Conservation (phyloP, 2,888 invertebrate genomes). For the Drosophila cyrtoloma region DNA sequence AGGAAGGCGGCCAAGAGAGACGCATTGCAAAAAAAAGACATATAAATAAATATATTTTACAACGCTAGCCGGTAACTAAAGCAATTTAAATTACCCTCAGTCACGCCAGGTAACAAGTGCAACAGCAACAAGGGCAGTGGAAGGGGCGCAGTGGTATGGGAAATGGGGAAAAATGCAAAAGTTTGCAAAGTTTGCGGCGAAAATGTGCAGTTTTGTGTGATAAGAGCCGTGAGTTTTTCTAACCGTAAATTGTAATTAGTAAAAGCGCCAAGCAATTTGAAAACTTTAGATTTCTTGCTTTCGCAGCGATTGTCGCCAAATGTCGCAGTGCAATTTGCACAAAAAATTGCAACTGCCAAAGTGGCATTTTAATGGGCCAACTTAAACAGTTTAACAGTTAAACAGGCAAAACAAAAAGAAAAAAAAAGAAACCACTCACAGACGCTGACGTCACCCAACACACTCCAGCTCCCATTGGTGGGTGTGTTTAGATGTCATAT, state of each 20-base stretch:
- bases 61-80: constrained; percentile 48
- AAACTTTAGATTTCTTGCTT: constrained; percentile 35
- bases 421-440: background rate
- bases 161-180: constrained; percentile 59
- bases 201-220: constrained; percentile 51
- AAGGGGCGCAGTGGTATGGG: background rate
- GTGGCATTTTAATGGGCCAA: constrained; percentile 21
- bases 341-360: constrained; percentile 26
- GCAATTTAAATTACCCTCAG: constrained; percentile 71
- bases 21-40: constrained; percentile 15
- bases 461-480: constrained; percentile 26
- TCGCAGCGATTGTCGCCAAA: constrained; percentile 26
- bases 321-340: constrained; percentile 46
- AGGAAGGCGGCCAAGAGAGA: constrained; percentile 24
- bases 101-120: constrained; percentile 68
- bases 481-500: constrained; percentile 43
- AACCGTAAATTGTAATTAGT: constrained; percentile 72
- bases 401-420: background rate
- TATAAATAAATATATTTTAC: constrained; percentile 58
- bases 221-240: constrained; percentile 53
- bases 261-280: constrained; percentile 65
- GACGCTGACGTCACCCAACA: constrained; percentile 46
- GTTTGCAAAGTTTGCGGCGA: constrained; percentile 46
- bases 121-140: constrained; percentile 14
- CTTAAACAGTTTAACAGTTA: constrained; percentile 1